Conservation (phyloP, 2,888 invertebrate species). For the Nyleta sp. region DNA sequence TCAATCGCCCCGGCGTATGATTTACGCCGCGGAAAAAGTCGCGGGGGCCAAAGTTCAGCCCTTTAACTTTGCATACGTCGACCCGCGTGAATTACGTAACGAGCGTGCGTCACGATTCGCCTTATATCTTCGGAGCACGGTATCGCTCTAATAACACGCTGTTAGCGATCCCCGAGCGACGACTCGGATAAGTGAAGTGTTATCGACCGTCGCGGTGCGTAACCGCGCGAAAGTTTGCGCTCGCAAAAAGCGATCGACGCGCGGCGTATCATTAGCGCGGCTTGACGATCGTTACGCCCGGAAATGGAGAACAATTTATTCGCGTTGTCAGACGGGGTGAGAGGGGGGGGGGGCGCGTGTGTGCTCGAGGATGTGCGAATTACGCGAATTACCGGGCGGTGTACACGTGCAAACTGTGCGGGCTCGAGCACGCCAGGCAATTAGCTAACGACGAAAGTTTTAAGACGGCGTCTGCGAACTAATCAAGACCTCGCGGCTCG, state of each 20-base stretch:
- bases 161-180: slow-evolving; percentile 19
- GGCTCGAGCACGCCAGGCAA: slow-evolving; percentile 73
- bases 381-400: slow-evolving; percentile 69
- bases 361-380: slow-evolving; percentile 64
- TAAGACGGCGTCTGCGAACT: slow-evolving; percentile 74
- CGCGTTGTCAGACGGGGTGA: slow-evolving; percentile 4
- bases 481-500: slow-evolving; percentile 75
- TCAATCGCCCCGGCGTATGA: slow-evolving; percentile 21
- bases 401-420: slow-evolving; percentile 72
- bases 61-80: slow-evolving; percentile 37
- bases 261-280: slow-evolving; percentile 43
- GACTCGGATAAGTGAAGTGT: no score
- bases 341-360: slow-evolving; percentile 24
- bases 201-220: slow-evolving; percentile 38
- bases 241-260: slow-evolving; percentile 48
- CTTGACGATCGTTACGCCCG: slow-evolving; percentile 43
- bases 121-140: slow-evolving; percentile 26
- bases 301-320: slow-evolving; percentile 57
- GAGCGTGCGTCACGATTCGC: slow-evolving; percentile 40
- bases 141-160: slow-evolving; percentile 42
- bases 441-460: slow-evolving; percentile 78
- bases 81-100: slow-evolving; percentile 33
- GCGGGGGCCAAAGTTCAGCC: slow-evolving; percentile 21
- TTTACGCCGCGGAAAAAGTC: slow-evolving; percentile 25
- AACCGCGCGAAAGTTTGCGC: slow-evolving; percentile 20